Percentiles rank a stretch among this genome's conserved stretches.
phyloP scores from a whole-genome alignment of 1,140 invertebrate genomes.

The Dolichoris vasculosae region DNA sequence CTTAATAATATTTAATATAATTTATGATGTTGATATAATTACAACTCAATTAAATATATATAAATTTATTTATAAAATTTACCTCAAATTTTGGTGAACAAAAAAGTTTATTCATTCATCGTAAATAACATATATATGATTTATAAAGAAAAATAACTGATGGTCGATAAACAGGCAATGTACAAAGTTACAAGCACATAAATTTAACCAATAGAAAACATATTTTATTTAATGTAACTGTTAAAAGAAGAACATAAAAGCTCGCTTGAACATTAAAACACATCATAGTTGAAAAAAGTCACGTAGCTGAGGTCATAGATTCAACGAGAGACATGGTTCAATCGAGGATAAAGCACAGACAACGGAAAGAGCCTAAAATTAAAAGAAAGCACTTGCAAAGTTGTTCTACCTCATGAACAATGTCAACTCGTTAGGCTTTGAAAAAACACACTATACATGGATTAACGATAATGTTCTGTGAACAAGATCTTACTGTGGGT shows the following conservation, averaged over 20 bases:
- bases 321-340: conserved; percentile 26
- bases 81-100: too few species aligned
- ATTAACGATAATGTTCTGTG: not conserved
- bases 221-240: too few species aligned
- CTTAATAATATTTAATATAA: too few species aligned
- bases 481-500: conserved; percentile 41
- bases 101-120: not conserved
- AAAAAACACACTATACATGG: not conserved
- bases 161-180: not conserved
- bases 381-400: too few species aligned
- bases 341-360: too few species aligned
- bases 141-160: not conserved
- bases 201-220: too few species aligned
- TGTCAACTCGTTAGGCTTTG: not conserved
- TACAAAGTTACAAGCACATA: not conserved
- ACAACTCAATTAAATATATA: too few species aligned
- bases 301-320: not conserved
- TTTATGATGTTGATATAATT: too few species aligned
- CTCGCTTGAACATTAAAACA: not conserved
- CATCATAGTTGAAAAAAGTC: not conserved
- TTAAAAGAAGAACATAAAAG: too few species aligned
- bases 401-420: too few species aligned
- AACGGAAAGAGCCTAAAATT: too few species aligned
- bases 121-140: not conserved
- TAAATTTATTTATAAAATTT: too few species aligned